Evolutionary conservation across 2,113 vertebrate genomes (phyloP), one percentile per base, ranked within the genome.

Genomic region (Baryphthengus martii): DNA sequence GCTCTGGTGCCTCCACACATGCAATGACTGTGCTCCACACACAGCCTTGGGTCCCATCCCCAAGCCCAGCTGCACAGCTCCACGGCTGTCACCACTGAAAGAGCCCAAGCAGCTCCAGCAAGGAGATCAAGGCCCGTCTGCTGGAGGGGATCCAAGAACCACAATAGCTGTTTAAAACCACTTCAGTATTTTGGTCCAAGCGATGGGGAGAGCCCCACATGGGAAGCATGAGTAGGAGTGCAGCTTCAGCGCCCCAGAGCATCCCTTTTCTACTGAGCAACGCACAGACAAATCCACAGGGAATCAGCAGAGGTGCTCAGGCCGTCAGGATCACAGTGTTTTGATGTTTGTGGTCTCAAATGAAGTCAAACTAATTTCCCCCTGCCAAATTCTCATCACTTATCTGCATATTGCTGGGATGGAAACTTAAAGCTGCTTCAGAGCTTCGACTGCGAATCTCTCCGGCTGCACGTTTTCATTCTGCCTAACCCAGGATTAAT

Each of bases 401-500:
- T 86, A 6, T 52, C 67, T 66, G n/a, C 71, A 13, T 5, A 2
- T 37, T 37, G 45, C 76, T 67, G 6, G 66, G 42, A 24, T 8
- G 50, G 77, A 21, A 84, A 39, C 52, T 26, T 50, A 77, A 33
- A 49, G 72, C 61, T 40, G 58, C 16, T 53, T 44, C 58, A 33
- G 10, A 85, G 53, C 16, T 1, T 44, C 85, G 10, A 3, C 65
- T 37, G 56, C 0, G 11, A 52, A 35, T 84, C 83, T 90, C 61
- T 45, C 63, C 83, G 80, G 90, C n/a, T 91, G 71, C 91, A 68
- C 12, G 0, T 82, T 96, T 55, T 68, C 68, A 3, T 80, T 7
- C 50, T 62, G 72, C 83, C 55, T 80, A 67, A 71, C 79, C 50
- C 33, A 39, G 94, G 68, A 94, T 93, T 94, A 93, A 92, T 88